Base-by-base conservation (phyloP, 2,888 invertebrate species). In the Tenthredo notha region DNA sequence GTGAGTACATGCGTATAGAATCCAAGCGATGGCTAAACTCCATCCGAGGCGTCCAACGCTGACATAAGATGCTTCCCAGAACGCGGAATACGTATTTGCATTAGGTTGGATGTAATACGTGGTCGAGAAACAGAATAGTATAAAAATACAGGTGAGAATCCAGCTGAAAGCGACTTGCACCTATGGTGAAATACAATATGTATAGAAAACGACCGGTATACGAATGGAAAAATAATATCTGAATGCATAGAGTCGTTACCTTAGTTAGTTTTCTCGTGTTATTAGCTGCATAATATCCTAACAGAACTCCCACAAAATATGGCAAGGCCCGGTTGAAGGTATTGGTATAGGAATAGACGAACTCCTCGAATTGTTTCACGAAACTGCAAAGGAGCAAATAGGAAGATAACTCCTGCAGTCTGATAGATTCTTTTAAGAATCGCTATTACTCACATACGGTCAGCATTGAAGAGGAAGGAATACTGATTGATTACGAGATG, bases 1-100 rank as follows among this genome's bases (percentile, higher is more conserved):
- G 74, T 93, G 91, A 33, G 92, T 91, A 87, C 94, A 95, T 67
- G 94, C 94, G 88, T 94, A 94, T 70, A 95, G 93, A 10, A 95
- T 92, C 95, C 95, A 95, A 54, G 91, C 91, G 12, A 95, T 87
- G 2, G 93, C 93, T 6, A 93, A 78, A 1, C 93, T 92, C 95
- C 95, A 95, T 15, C 92, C 91, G 12, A 94, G 93, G 85, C 94
- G 90, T 75, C 92, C 91, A 54, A 94, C 88, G 4, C 94, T 91
- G 65, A 94, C 90, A 88, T 94, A 95, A 70, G 93, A 85, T 21
- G 92, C 90, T 72, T 93, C 92, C 87, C 91, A 92, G 82, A 90
- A 85, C 75, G 87, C 87, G 85, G 93, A 90, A 87, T 93, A 94
- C 0, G 88, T 87, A 85, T 92, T 92, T 74, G 58, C 50, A 25